These are phyloP conservation scores for Lasioglossum zephyrum DNA, from an alignment of 2,888 invertebrate genomes.

Conservation along the genomic window DNA sequence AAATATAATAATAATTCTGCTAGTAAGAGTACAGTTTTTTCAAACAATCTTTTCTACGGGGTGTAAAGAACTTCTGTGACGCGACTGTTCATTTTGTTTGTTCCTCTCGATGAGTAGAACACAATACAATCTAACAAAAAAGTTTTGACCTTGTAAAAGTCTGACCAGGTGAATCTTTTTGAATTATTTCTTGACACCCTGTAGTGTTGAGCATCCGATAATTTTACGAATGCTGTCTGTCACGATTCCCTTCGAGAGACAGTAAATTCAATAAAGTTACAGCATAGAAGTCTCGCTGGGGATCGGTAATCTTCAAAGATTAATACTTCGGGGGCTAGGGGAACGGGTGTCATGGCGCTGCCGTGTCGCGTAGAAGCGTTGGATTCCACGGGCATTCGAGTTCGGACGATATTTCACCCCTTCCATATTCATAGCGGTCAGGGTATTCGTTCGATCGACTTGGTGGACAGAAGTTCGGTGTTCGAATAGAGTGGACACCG, in stretches of 20 bases:
- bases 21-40: too few relatives aligned
- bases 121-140: too few relatives aligned
- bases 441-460: conserved; percentile 30
- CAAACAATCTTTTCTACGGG: too few relatives aligned
- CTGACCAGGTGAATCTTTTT: too few relatives aligned
- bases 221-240: neutral
- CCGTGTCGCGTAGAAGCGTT: conserved; percentile 27
- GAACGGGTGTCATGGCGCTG: neutral
- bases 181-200: too few relatives aligned
- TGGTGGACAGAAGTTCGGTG: conserved; percentile 15
- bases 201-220: too few relatives aligned
- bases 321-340: neutral
- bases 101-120: too few relatives aligned
- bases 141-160: too few relatives aligned
- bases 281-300: neutral
- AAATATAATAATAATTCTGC: too few relatives aligned
- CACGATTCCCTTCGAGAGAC: neutral
- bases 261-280: neutral
- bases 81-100: too few relatives aligned
- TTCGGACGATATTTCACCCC: conserved; percentile 21
- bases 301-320: neutral
- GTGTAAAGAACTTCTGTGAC: too few relatives aligned
- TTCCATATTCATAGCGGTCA: conserved; percentile 44
- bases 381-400: conserved; percentile 5
- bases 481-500: conserved; percentile 17